These are phyloP conservation scores for Aspidapion aeneum DNA, from an alignment of 2,888 invertebrate species.

Conservation along the genomic window DNA sequence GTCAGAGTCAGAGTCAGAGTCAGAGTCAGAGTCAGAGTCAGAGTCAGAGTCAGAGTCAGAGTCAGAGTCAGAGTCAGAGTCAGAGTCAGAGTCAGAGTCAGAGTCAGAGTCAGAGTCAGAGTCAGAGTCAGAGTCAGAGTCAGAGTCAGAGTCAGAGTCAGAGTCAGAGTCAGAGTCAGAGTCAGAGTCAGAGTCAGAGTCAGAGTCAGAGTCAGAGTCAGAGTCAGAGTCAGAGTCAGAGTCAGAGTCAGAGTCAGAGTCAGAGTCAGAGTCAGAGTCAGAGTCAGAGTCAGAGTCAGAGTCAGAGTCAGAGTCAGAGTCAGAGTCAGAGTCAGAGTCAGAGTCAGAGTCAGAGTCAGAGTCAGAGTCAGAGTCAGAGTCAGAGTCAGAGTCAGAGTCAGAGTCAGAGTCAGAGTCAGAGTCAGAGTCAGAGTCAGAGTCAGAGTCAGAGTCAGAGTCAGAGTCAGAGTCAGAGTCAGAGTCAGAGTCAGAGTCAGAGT, in stretches of 20 bases:
- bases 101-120: not conserved
- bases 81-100: not conserved
- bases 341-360: not conserved
- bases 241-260: not conserved
- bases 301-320: not conserved
- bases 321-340: not conserved
- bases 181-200: not conserved
- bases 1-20: not conserved
- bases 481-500: not conserved
- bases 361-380: not conserved
- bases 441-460: not conserved
- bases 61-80: not conserved
- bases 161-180: conserved; percentile 7
- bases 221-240: not conserved
- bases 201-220: not conserved
- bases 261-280: not conserved
- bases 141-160: conserved; percentile 44
- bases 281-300: not conserved
- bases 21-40: not conserved
- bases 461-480: not conserved
- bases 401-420: not conserved
- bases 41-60: not conserved
- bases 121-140: not conserved
- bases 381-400: not conserved
- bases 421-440: not conserved